Base-by-base conservation (phyloP, 2,113 vertebrate species). In the Microcebus griseorufus region DNA sequence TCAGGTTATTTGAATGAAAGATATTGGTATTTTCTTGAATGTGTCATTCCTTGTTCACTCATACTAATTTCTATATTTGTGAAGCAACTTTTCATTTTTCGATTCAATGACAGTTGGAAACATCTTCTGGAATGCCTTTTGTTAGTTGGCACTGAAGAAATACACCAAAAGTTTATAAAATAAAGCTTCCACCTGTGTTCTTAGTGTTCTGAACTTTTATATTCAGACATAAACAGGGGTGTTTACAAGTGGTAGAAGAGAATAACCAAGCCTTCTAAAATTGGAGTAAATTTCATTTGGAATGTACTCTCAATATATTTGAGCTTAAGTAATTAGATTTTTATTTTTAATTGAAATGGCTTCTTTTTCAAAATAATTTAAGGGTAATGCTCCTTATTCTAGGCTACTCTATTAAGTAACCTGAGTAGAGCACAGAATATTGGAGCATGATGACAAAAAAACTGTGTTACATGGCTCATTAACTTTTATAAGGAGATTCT, bases 311-410 rank as follows among this genome's bases (percentile, higher is more conserved):
- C 8, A 76, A 0, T 86, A 22, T 79, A 34, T 78, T 94, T 93
- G 80, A 83, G 12, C 10, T 84, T 65, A 58, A 79, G 12, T 80
- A 60, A 79, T 88, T 85, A 85, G 89, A 53, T 86, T 93, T 95
- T 95, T 88, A 53, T 67, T 95, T 90, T 90, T 17, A 88, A 45
- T 96, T 79, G 45, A 92, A 86, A 90, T 88, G 37, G 9, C 16
- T 20, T 84, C 58, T 73, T 58, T 55, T 5, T 37, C 53, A 80
- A 84, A 45, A 27, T 27, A 18, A 32, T 29, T 88, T 81, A 72
- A 90, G n/a, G 37, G 51, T 78, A 42, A 64, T 72, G 25, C 48
- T 83, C 62, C 42, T 95, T 83, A 82, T 1, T 70, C 22, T 72
- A 76, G 48, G 76, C 1, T 81, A 34, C 60, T 95, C 8, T 75